Evolutionary conservation across 2,113 vertebrate genomes (phyloP).

Genomic region (Lagopus leucura): DNA sequence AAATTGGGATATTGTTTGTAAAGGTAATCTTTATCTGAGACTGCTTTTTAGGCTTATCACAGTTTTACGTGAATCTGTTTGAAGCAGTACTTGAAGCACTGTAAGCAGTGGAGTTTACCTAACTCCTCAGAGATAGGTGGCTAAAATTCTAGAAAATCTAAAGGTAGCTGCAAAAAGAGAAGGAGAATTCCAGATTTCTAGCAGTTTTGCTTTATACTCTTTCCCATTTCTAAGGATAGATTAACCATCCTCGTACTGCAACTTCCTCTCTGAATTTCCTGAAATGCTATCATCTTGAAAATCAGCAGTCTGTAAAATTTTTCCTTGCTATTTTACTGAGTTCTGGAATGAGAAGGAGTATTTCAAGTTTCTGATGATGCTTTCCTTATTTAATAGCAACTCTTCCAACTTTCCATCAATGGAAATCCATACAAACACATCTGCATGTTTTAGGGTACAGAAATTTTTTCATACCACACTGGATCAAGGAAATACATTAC

Average conservation of each 20-base stretch:
- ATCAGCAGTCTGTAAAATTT: neutral
- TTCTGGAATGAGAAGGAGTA: neutral
- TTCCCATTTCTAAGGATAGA: neutral
- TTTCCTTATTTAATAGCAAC: neutral
- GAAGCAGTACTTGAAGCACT: too few species aligned
- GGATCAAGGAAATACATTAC: neutral
- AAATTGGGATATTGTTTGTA: neutral
- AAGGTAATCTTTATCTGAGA: neutral
- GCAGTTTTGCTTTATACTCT: neutral
- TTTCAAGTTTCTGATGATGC: neutral
- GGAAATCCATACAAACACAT: neutral
- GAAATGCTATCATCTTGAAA: neutral
- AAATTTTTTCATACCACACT: neutral
- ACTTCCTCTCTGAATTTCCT: neutral
- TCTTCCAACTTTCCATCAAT: neutral
- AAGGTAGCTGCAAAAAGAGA: neutral
- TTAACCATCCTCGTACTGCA: neutral
- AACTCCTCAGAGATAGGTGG: neutral
- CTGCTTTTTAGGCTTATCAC: neutral
- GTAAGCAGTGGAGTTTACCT: neutral
- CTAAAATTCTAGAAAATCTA: neutral
- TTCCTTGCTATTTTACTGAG: neutral
- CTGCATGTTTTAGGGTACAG: neutral
- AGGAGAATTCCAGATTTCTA: neutral
- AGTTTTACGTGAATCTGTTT: neutral